These are phyloP conservation scores for Riparia riparia DNA, from an alignment of 2,113 vertebrate genomes.

Conservation along the genomic window DNA sequence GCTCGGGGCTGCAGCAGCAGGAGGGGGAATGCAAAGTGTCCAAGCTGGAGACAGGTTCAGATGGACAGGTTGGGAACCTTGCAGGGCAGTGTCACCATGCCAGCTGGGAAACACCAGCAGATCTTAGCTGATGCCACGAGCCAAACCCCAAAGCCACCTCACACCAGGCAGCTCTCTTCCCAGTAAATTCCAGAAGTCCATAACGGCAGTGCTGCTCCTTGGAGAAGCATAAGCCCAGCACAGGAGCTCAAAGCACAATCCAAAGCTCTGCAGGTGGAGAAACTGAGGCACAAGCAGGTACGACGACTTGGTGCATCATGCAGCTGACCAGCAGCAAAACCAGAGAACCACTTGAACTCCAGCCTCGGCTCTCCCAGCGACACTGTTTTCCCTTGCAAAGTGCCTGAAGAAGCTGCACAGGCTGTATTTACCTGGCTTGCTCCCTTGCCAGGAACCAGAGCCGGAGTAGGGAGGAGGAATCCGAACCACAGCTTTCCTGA, in stretches of 20 bases:
- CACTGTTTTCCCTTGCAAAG: background rate
- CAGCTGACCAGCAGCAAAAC: background rate
- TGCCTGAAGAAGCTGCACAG: background rate
- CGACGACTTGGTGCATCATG: background rate
- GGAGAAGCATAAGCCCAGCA: background rate
- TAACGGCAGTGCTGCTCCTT: fast-evolving
- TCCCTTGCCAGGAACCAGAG: background rate
- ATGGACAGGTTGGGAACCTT: background rate
- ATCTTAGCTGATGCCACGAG: background rate
- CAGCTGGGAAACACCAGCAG: background rate
- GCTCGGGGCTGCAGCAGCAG: fast-evolving
- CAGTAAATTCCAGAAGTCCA: background rate
- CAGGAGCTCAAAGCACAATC: background rate
- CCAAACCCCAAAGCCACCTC: background rate
- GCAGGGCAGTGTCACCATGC: background rate
- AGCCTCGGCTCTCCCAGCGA: fast-evolving
- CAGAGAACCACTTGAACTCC: background rate
- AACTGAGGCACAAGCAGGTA: background rate
- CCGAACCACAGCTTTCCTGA: background rate
- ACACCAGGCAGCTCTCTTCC: background rate
- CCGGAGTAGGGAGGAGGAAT: background rate
- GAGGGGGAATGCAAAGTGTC: background rate
- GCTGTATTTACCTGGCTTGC: background rate
- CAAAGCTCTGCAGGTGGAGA: background rate
- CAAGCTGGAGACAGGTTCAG: background rate